A percentile compares a stretch with the other conserved stretches of the same genome.
These are phyloP conservation scores for Salvelinus sp. DNA, from an alignment of 2,113 vertebrate genomes.

Conservation along the genomic window DNA sequence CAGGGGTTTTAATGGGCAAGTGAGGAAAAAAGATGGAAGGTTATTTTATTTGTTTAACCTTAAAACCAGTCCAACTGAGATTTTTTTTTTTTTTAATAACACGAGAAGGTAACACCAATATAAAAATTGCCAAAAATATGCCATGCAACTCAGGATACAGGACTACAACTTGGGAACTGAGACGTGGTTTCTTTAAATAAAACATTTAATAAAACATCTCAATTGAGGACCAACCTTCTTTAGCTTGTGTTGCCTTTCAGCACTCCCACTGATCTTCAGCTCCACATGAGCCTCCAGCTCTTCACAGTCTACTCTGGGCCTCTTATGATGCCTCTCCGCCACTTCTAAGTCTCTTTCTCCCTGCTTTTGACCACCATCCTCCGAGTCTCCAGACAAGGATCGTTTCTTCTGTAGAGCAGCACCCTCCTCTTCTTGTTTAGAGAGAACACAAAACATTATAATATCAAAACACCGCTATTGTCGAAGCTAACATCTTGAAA, in stretches of 20 bases:
- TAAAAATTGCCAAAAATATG: not conserved
- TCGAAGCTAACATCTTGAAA: too few relatives aligned
- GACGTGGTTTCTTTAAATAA: not conserved
- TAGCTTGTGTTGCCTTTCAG: not conserved
- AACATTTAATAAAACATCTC: not conserved
- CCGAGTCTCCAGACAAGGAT: not conserved
- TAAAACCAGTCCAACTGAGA: too few relatives aligned
- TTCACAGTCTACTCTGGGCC: not conserved
- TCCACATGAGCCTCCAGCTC: not conserved
- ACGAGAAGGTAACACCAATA: not conserved
- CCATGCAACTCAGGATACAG: not conserved
- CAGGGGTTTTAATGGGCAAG: not conserved
- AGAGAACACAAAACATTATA: not conserved
- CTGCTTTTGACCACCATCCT: slow-evolving; percentile 1
- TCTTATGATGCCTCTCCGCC: not conserved
- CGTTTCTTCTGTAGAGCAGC: not conserved
- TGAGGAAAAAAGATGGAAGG: not conserved
- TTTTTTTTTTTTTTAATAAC: not conserved
- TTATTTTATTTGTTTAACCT: too few relatives aligned
- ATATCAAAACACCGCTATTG: too few relatives aligned
- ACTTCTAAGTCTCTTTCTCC: not conserved
- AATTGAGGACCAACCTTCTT: not conserved
- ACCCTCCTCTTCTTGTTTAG: not conserved
- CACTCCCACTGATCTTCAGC: not conserved
- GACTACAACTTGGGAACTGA: not conserved